These are phyloP conservation scores for Dromococcyx pavoninus DNA, from an alignment of 2,797 vertebrate genomes.

Conservation along the genomic window DNA sequence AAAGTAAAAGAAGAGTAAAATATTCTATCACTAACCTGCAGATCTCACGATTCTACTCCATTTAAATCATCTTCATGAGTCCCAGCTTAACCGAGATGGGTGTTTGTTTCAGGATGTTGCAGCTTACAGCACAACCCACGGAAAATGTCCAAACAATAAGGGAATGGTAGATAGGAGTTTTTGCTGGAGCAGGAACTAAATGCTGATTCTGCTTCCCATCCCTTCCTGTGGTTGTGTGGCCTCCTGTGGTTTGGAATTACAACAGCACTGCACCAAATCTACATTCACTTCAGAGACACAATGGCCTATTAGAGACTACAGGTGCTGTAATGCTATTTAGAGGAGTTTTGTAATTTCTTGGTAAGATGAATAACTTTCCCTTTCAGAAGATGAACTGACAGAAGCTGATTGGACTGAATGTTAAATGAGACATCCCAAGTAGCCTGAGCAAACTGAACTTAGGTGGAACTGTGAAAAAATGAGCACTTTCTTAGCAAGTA, in stretches of 20 bases:
- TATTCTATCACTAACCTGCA: not conserved
- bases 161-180: not conserved
- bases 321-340: too few relatives aligned
- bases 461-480: fast-evolving
- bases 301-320: not conserved
- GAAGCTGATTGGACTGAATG: not conserved
- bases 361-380: too few relatives aligned
- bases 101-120: not conserved
- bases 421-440: not conserved
- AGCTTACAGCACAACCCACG: fast-evolving
- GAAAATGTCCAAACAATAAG: fast-evolving
- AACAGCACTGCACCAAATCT: not conserved
- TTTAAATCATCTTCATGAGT: not conserved
- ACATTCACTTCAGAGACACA: not conserved
- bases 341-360: not conserved
- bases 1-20: not conserved
- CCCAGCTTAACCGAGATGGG: not conserved
- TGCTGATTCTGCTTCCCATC: fast-evolving
- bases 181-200: not conserved
- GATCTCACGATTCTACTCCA: fast-evolving
- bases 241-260: not conserved
- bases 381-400: not conserved
- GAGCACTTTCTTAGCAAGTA: not conserved
- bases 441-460: not conserved
- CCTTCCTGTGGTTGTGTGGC: fast-evolving